Conservation (phyloP, 2,888 invertebrate species). For the Margaritifera margaritifera region DNA sequence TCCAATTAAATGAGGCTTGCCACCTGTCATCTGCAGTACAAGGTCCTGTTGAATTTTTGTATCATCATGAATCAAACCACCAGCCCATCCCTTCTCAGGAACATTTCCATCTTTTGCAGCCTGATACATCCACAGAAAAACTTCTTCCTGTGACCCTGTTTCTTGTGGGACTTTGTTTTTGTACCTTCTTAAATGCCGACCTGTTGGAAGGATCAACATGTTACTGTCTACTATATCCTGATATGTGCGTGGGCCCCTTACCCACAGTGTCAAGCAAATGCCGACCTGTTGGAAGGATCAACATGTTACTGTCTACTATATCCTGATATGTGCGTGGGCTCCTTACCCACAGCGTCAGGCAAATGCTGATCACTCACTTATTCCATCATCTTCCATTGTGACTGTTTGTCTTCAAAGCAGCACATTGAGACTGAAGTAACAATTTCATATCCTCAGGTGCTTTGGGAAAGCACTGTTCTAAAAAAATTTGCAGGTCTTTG, state of each 20-base stretch:
- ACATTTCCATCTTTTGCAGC: constrained; percentile 17
- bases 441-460: constrained; percentile 16
- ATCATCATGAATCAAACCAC: constrained; percentile 28
- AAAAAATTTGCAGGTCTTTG: no score
- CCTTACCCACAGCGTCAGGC: constrained; percentile 16
- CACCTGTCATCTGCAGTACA: constrained; percentile 13
- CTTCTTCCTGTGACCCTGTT: constrained; percentile 15
- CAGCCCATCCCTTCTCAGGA: constrained; percentile 14
- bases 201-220: no score
- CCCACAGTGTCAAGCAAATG: constrained; percentile 15
- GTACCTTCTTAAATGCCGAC: no score
- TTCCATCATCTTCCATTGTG: constrained; percentile 9
- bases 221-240: no score
- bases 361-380: constrained; percentile 14
- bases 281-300: no score
- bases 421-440: constrained; percentile 15
- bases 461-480: no score
- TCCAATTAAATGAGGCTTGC: constrained; percentile 14
- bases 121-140: constrained; percentile 22
- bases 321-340: no score
- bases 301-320: no score
- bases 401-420: constrained; percentile 10
- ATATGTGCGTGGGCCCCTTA: constrained; percentile 9
- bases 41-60: constrained; percentile 29
- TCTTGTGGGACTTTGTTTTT: constrained; percentile 19